Conservation (phyloP, 2,888 invertebrate genomes). For the Orthonychiurus folsomi region DNA sequence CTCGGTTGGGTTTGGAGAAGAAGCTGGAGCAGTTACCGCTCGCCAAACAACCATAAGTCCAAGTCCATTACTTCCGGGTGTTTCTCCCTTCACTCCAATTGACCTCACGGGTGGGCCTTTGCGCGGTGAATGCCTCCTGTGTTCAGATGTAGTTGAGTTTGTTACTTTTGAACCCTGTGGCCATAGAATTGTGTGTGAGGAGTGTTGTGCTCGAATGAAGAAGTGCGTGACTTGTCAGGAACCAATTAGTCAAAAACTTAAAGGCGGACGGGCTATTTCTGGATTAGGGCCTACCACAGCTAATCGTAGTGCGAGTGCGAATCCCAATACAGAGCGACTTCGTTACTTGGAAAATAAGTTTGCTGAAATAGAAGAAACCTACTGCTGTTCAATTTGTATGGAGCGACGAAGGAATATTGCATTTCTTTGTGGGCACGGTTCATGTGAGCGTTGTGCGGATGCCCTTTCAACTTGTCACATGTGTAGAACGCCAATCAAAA, state of each 20-base stretch:
- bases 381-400: slow-evolving; percentile 81
- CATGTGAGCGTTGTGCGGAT: slow-evolving; percentile 71
- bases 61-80: not conserved
- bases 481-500: slow-evolving; percentile 67
- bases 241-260: slow-evolving; percentile 47
- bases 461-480: slow-evolving; percentile 76
- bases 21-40: not conserved
- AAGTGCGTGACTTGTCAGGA: slow-evolving; percentile 62
- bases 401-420: slow-evolving; percentile 70
- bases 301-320: slow-evolving; percentile 41
- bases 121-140: slow-evolving; percentile 57
- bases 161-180: slow-evolving; percentile 64
- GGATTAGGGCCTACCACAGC: slow-evolving; percentile 5
- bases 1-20: not conserved
- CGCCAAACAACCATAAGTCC: not conserved
- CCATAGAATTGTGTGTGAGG: slow-evolving; percentile 64
- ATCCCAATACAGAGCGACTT: slow-evolving; percentile 58
- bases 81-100: not conserved
- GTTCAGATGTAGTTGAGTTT: slow-evolving; percentile 58
- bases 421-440: slow-evolving; percentile 79
- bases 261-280: slow-evolving; percentile 28
- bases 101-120: not conserved
- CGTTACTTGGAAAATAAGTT: slow-evolving; percentile 66
- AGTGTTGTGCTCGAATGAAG: slow-evolving; percentile 67
- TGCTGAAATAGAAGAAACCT: slow-evolving; percentile 76